Percentiles rank a stretch among this genome's conserved stretches.
These are phyloP conservation scores for Carterocephalus palaemon DNA, from an alignment of 2,888 invertebrate genomes.

Conservation along the genomic window DNA sequence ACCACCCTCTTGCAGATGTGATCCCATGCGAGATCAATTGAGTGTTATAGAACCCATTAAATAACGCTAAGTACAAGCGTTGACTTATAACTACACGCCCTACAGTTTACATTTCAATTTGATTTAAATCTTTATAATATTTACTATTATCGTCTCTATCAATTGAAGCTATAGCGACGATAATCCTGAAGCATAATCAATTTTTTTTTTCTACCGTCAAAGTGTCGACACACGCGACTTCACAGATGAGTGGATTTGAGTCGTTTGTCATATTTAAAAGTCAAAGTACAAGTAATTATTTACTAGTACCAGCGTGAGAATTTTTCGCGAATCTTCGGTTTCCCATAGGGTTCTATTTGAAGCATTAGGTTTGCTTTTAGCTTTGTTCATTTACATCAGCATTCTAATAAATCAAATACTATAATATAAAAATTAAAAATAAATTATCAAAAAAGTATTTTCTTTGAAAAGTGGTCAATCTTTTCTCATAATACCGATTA, in stretches of 20 bases:
- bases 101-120: conserved; percentile 62
- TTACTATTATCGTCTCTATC: conserved; percentile 32
- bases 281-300: conserved; percentile 62
- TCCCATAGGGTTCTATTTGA: too few relatives aligned
- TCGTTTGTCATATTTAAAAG: conserved; percentile 72
- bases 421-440: too few relatives aligned
- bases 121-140: conserved; percentile 40
- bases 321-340: too few relatives aligned
- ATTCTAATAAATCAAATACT: too few relatives aligned
- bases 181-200: conserved; percentile 28
- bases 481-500: too few relatives aligned
- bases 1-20: conserved; percentile 45
- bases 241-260: conserved; percentile 66
- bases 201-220: conserved; percentile 39
- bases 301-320: conserved; percentile 66
- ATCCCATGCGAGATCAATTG: conserved; percentile 69
- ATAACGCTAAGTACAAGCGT: conserved; percentile 55
- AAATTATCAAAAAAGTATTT: too few relatives aligned
- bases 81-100: conserved; percentile 52
- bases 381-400: too few relatives aligned
- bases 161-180: conserved; percentile 1
- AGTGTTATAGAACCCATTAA: conserved; percentile 74
- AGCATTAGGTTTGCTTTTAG: too few relatives aligned
- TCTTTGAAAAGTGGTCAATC: too few relatives aligned
- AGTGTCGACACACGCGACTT: conserved; percentile 56